These are phyloP conservation scores for Cottus gobio DNA, from an alignment of 2,113 vertebrate genomes.

Conservation along the genomic window DNA sequence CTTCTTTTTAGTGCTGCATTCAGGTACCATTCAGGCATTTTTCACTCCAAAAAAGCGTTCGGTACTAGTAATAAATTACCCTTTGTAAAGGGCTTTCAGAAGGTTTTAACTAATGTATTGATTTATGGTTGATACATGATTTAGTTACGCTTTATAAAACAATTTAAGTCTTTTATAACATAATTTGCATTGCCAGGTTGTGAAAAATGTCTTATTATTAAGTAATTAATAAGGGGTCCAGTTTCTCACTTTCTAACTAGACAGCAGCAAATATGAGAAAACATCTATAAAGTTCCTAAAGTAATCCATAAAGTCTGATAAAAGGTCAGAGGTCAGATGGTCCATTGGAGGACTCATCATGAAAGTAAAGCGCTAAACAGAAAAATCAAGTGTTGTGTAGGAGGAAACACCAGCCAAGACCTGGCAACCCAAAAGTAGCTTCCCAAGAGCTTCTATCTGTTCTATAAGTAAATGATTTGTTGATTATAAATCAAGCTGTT, in stretches of 20 bases:
- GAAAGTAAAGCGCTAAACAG: neutral
- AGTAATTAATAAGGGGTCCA: neutral
- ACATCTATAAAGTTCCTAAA: neutral
- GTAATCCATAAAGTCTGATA: neutral
- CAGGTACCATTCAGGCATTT: neutral
- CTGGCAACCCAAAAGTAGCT: neutral
- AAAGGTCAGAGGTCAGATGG: conserved; percentile 10
- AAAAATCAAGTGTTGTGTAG: neutral
- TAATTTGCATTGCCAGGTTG: neutral
- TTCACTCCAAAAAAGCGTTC: neutral
- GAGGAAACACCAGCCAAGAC: neutral
- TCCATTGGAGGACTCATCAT: neutral
- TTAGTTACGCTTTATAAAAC: neutral
- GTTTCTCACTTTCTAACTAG: neutral
- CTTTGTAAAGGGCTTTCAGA: neutral
- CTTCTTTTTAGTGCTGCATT: neutral
- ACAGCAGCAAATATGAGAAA: neutral
- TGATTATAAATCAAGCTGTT: neutral
- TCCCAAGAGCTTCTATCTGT: neutral
- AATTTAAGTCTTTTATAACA: neutral
- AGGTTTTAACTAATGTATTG: neutral
- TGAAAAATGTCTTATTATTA: conserved; percentile 5
- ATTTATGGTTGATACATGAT: neutral
- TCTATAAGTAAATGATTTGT: neutral
- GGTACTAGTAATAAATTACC: neutral